Base-by-base conservation (phyloP, 2,888 invertebrate genomes). In the Plagodis pulveraria region DNA sequence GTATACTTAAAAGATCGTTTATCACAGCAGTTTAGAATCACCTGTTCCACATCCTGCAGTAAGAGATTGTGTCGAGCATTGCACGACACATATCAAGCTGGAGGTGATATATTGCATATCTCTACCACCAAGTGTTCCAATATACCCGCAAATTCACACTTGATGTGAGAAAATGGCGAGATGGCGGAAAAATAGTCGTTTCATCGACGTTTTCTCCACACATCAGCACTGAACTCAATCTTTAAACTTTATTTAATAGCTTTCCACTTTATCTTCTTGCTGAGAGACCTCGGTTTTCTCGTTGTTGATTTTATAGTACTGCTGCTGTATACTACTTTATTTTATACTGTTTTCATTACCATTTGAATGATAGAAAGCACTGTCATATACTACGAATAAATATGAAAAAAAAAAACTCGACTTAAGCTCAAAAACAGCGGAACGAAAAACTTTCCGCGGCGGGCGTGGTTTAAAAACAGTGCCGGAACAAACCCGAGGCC, bases 81-180 rank as follows among this genome's bases (percentile, higher is more conserved):
- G 42, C 34, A 9, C 50, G 52, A 53, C 48, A 49, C 33, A 49
- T 52, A 58, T 50, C 54, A 48, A 59, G 55, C 40, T 51, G n/a
- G 35, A 60, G 40, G 35, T 60, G 60, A 60, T 51, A 60, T 51
- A 55, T 51, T 43, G 38, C 45, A 22, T 22, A 50, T 42, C 51
- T 44, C 60, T 50, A 12, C 8, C 53, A 12, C 50, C 54, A 43
- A 60, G 51, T 56, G 56, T 35, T 48, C 47, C 55, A 51, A 60
- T 56, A 52, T 60, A 59, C 50, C 59, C 46, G 52, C 50, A 59
- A 60, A 60, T 62, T 57, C 59, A 57, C 54, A 55, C 62, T 56
- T 59, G 56, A 59, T 65, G 40, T 56, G 62, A 44, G 65, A 57
- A 56, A 61, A 56, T 56, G 56, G 50, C 36, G 45, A 35, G 49